Evolutionary conservation across 2,888 invertebrate species (phyloP), one percentile per base, ranked within the genome.

Genomic region (Xestia rhomboidea): DNA sequence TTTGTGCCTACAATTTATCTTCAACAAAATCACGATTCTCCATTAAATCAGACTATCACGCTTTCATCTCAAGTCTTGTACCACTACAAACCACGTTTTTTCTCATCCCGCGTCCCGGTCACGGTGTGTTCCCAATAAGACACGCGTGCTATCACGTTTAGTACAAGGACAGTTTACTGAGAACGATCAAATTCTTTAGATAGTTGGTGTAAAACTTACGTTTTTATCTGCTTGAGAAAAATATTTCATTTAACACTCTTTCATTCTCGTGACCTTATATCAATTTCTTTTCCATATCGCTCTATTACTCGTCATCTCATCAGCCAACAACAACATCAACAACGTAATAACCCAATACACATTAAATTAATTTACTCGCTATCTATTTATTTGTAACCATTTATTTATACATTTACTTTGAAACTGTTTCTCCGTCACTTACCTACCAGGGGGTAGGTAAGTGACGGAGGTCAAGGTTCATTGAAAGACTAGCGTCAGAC

Each of bases 101-200:
- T 77, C 72, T 62, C 66, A 78, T 69, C 78, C 79, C 76, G 72
- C 27, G 87, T 79, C 88, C 87, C 84, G 80, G 91, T 84, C 90
- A 90, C 87, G 88, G 86, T 81, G 66, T 81, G 85, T 81, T 76
- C 83, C 77, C 82, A 84, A 84, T 82, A 77, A 82, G 83, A 83
- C 78, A 79, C 83, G 83, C 89, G 84, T 75, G 84, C 82, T 79
- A 82, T 84, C 90, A 90, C 88, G 90, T 82, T 78, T 73, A 66
- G 27, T 67, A 68, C 84, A 84, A 81, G 80, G 85, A 77, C 82
- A 79, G 66, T 70, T 77, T 76, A 71, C 83, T 24, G 74, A 44
- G 74, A 86, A 82, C 57, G 44, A 86, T 86, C 62, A 83, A 76
- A 86, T 83, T 83, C 86, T 70, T 77, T 51, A 77, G 62, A 64